phyloP scores from a whole-genome alignment of 1,140 invertebrate species.

The Halyomorpha halys region DNA sequence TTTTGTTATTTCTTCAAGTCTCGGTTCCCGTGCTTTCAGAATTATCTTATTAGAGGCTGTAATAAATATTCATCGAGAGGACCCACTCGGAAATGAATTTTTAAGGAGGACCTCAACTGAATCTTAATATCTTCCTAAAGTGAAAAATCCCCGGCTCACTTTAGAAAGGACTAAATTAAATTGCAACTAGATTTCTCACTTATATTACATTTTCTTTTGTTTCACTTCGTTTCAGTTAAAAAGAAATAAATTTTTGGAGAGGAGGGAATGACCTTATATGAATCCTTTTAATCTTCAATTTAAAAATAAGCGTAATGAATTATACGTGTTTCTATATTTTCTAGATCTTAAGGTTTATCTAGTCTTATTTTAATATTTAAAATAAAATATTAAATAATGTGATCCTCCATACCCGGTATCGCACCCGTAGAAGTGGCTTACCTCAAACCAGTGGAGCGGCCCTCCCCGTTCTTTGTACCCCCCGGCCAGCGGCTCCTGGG shows the following conservation, averaged over 20 bases:
- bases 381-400: too few species aligned
- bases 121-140: constrained; percentile 12
- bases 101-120: not conserved
- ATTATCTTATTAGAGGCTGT: constrained; percentile 16
- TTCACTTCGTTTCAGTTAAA: constrained; percentile 6
- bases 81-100: constrained; percentile 11
- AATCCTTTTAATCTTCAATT: too few species aligned
- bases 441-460: too few species aligned
- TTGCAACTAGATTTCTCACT: not conserved
- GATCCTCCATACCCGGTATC: too few species aligned
- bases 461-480: too few species aligned
- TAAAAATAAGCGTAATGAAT: too few species aligned
- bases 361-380: too few species aligned
- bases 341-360: too few species aligned
- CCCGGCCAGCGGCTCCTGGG: too few species aligned
- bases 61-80: constrained; percentile 14
- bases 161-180: constrained; percentile 9
- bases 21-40: not conserved
- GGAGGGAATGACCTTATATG: not conserved
- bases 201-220: constrained; percentile 1
- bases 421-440: too few species aligned
- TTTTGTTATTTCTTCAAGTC: constrained; percentile 1
- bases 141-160: constrained; percentile 4
- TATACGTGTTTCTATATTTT: too few species aligned
- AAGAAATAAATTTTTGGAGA: not conserved